phyloP scores from a whole-genome alignment of 2,113 vertebrate species.

The Pionites leucogaster region DNA sequence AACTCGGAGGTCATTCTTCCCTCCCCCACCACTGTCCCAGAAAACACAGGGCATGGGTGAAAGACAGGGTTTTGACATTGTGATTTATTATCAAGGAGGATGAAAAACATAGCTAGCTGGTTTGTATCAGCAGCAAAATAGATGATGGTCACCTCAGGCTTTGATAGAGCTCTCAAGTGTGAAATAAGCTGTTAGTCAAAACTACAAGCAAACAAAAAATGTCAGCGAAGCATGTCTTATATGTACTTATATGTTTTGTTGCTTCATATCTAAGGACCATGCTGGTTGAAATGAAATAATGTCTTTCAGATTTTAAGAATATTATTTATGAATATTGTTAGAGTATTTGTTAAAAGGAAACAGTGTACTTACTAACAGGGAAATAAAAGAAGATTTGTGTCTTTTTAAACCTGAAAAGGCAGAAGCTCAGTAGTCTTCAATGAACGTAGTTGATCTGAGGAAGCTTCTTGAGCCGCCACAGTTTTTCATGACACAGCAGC shows the following conservation, averaged over 20 bases:
- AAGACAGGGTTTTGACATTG: neutral
- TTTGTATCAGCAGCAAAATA: neutral
- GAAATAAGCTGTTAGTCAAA: neutral
- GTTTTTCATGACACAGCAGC: neutral
- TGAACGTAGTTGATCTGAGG: neutral
- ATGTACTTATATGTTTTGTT: neutral
- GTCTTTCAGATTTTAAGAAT: neutral
- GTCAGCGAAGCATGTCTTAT: neutral
- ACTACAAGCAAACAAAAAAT: neutral
- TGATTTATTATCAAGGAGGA: neutral
- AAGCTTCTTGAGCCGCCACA: neutral
- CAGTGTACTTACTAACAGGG: neutral
- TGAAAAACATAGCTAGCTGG: neutral
- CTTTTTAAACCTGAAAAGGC: neutral
- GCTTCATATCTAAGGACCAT: neutral
- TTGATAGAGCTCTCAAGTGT: neutral
- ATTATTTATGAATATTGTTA: neutral
- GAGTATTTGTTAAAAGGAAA: neutral
- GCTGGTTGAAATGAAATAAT: neutral
- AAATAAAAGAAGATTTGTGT: neutral
- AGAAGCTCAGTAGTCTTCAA: neutral
- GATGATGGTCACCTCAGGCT: neutral
- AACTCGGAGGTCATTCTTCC: neutral
- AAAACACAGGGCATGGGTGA: neutral
- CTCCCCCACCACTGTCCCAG: accelerated